A percentile compares a stretch with the other conserved stretches of the same genome.
Evolutionary conservation across 2,888 invertebrate species (phyloP).

Genomic region (Stegana nigrithorax): DNA sequence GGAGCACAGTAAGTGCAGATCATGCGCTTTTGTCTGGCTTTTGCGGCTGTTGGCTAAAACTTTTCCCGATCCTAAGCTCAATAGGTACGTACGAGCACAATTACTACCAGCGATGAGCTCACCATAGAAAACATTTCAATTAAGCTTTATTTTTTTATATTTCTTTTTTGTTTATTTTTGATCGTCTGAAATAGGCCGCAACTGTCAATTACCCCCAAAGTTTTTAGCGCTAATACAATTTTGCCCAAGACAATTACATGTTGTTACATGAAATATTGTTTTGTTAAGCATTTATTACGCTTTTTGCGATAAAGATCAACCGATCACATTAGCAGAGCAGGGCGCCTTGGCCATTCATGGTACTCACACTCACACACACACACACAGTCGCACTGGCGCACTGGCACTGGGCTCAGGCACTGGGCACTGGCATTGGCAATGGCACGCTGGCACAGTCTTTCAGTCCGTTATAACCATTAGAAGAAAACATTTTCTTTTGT

Average conservation of each 20-base stretch:
- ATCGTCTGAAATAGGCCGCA: neutral
- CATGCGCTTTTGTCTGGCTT: too few relatives aligned
- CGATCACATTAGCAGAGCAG: constrained; percentile 19
- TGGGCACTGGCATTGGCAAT: too few relatives aligned
- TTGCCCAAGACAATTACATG: constrained; percentile 56
- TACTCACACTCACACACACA: too few relatives aligned
- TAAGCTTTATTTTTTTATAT: neutral
- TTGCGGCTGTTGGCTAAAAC: too few relatives aligned
- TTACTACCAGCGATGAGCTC: neutral
- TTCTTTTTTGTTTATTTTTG: neutral
- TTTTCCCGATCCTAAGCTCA: too few relatives aligned
- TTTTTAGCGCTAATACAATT: constrained; percentile 26
- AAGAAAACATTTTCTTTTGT: constrained; percentile 4
- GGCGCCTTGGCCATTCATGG: too few relatives aligned
- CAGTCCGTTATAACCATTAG: neutral
- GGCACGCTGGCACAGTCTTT: neutral
- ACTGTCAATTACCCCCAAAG: constrained; percentile 1
- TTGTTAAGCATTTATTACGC: constrained; percentile 29
- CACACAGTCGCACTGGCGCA: too few relatives aligned
- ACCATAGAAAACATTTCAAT: constrained; percentile 1
- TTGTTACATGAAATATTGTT: constrained; percentile 37
- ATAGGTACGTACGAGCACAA: constrained; percentile 37
- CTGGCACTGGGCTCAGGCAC: too few relatives aligned
- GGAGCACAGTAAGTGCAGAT: too few relatives aligned
- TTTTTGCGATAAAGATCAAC: constrained; percentile 43